Percentiles rank a stretch among this genome's conserved stretches.
Evolutionary conservation across 2,888 invertebrate genomes (phyloP).

Genomic region (Bombylius discolor): DNA sequence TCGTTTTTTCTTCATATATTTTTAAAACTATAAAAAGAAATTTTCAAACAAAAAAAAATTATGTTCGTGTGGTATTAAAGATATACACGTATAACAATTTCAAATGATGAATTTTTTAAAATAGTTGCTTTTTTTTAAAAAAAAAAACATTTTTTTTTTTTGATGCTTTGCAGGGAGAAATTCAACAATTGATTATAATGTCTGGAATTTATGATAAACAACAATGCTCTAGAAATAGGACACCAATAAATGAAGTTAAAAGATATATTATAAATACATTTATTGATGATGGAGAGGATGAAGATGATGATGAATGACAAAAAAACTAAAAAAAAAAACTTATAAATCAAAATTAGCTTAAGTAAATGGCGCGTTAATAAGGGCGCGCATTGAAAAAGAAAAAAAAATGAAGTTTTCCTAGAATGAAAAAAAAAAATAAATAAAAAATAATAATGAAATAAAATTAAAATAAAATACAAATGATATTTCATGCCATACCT

Average conservation of each 20-base stretch:
- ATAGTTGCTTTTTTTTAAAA: not conserved
- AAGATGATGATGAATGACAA: conserved; percentile 11
- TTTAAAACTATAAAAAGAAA: too few species aligned
- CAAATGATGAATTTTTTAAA: too few species aligned
- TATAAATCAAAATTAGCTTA: too few species aligned
- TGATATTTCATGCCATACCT: too few species aligned
- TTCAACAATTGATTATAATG: conserved; percentile 31
- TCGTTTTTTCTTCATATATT: too few species aligned
- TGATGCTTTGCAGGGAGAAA: conserved; percentile 25
- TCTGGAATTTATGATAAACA: conserved; percentile 32
- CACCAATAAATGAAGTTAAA: conserved; percentile 35
- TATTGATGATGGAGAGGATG: conserved; percentile 34
- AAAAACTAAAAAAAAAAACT: not conserved
- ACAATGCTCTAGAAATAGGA: conserved; percentile 33
- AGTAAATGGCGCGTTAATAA: too few species aligned
- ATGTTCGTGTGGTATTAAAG: too few species aligned
- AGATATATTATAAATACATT: conserved; percentile 36
- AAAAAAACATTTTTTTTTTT: not conserved
- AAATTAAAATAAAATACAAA: not conserved
- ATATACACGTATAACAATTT: too few species aligned
- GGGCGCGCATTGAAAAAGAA: too few species aligned
- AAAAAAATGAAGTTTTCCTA: not conserved
- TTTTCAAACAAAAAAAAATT: too few species aligned
- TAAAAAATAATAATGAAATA: not conserved
- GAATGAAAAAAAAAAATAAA: not conserved